Percentiles rank a stretch among this genome's conserved stretches.
These are phyloP conservation scores for Melanargia galathea DNA, from an alignment of 2,888 invertebrate genomes.

Conservation along the genomic window DNA sequence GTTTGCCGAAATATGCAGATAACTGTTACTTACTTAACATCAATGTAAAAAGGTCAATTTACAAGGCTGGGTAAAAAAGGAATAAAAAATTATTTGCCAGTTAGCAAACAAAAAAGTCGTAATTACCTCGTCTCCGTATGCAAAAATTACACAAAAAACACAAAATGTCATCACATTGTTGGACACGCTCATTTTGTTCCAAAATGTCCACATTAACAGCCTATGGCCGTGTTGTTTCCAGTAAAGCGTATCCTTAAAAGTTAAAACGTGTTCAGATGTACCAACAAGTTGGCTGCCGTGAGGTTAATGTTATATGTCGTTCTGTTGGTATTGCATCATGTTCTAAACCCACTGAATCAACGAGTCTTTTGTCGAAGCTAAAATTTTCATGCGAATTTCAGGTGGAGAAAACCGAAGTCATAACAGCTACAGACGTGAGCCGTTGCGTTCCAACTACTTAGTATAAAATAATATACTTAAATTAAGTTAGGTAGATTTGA, in stretches of 20 bases:
- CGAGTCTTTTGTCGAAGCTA: background rate
- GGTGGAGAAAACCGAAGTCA: too few relatives aligned
- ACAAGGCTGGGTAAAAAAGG: background rate
- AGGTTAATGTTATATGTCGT: background rate
- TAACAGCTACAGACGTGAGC: too few relatives aligned
- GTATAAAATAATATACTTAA: too few relatives aligned
- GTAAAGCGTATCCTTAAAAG: constrained; percentile 46
- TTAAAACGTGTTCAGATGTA: background rate
- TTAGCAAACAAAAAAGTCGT: background rate
- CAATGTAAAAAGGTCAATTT: background rate
- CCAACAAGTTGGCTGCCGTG: background rate
- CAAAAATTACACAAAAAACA: constrained; percentile 37
- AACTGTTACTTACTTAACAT: too few relatives aligned
- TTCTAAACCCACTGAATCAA: background rate
- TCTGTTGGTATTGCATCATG: too few relatives aligned
- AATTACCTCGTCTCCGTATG: constrained; percentile 51
- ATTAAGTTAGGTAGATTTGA: too few relatives aligned
- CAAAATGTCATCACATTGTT: constrained; percentile 46
- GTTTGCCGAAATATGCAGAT: too few relatives aligned
- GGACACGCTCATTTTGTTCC: constrained; percentile 50
- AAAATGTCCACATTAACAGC: constrained; percentile 57
- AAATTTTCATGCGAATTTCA: background rate
- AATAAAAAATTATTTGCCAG: background rate
- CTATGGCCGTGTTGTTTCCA: constrained; percentile 61
- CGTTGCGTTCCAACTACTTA: too few relatives aligned